Conservation (phyloP, 2,113 vertebrate species). For the Pungitius pungitius region DNA sequence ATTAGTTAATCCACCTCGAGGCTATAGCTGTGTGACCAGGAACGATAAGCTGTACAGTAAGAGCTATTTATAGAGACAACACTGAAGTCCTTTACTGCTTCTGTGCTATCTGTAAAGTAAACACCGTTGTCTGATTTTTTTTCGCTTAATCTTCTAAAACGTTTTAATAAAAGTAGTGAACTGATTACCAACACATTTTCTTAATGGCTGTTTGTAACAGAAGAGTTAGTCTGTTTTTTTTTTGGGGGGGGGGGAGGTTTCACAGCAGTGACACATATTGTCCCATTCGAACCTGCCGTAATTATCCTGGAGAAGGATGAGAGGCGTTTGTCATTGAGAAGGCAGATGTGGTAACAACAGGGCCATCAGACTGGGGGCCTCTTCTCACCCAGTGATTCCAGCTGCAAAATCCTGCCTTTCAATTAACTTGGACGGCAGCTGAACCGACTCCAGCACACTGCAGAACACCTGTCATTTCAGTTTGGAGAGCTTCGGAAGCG, state of each 20-base stretch:
- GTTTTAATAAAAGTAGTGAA: constrained; percentile 65
- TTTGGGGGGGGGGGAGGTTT: not conserved
- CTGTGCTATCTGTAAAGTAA: constrained; percentile 61
- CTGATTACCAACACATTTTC: constrained; percentile 27
- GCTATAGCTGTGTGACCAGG: constrained; percentile 36
- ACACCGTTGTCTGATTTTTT: constrained; percentile 51
- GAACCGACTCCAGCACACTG: constrained; percentile 47
- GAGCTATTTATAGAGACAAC: constrained; percentile 69
- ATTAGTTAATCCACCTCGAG: constrained; percentile 28
- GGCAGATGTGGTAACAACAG: constrained; percentile 33
- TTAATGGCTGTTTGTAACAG: constrained; percentile 5
- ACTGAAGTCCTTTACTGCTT: constrained; percentile 52
- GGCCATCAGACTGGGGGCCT: constrained; percentile 6
- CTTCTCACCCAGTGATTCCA: constrained; percentile 45
- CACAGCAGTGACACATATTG: constrained; percentile 4
- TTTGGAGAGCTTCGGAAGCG: constrained; percentile 33
- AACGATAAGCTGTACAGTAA: constrained; percentile 57
- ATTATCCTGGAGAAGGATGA: constrained; percentile 28
- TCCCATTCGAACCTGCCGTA: constrained; percentile 18
- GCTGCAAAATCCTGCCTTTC: constrained; percentile 59
- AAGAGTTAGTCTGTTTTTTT: not conserved
- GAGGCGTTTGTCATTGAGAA: constrained; percentile 53
- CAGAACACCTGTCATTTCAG: constrained; percentile 67
- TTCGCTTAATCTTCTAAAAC: constrained; percentile 48
- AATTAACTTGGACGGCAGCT: constrained; percentile 65